These are phyloP conservation scores for Tachina lurida DNA, from an alignment of 2,888 invertebrate species.

Conservation along the genomic window DNA sequence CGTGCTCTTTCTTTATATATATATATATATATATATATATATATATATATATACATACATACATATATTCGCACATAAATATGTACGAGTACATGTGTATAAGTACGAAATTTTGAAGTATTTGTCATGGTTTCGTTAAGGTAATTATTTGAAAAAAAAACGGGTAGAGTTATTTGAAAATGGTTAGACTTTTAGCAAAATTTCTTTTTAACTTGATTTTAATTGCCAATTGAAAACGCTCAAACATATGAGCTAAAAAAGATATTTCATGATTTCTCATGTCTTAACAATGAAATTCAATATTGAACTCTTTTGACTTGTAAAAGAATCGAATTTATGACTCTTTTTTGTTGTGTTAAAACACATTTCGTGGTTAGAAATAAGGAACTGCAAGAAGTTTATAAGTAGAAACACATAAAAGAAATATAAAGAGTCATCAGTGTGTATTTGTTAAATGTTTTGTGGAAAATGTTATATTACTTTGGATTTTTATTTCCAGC, in stretches of 20 bases:
- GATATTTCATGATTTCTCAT: constrained; percentile 49
- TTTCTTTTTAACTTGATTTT: constrained; percentile 41
- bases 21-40: not conserved
- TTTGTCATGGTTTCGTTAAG: constrained; percentile 51
- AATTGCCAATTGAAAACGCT: constrained; percentile 48
- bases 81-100: not conserved
- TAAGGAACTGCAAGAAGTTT: constrained; percentile 31
- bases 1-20: constrained; percentile 7
- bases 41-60: not conserved
- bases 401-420: constrained; percentile 17
- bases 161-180: constrained; percentile 24
- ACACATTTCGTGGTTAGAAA: constrained; percentile 51
- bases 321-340: constrained; percentile 62
- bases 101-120: constrained; percentile 9
- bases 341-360: constrained; percentile 41
- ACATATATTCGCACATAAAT: not conserved
- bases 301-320: constrained; percentile 62
- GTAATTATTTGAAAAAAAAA: constrained; percentile 50
- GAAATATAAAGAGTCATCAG: not conserved
- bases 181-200: not conserved
- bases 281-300: constrained; percentile 53
- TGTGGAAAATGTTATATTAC: constrained; percentile 54
- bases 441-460: constrained; percentile 25
- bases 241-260: constrained; percentile 18
- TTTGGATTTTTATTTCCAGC: constrained; percentile 42